Evolutionary conservation across 2,797 vertebrate genomes (phyloP), one percentile per base, ranked within the genome.

Genomic region (Tapera naevia): DNA sequence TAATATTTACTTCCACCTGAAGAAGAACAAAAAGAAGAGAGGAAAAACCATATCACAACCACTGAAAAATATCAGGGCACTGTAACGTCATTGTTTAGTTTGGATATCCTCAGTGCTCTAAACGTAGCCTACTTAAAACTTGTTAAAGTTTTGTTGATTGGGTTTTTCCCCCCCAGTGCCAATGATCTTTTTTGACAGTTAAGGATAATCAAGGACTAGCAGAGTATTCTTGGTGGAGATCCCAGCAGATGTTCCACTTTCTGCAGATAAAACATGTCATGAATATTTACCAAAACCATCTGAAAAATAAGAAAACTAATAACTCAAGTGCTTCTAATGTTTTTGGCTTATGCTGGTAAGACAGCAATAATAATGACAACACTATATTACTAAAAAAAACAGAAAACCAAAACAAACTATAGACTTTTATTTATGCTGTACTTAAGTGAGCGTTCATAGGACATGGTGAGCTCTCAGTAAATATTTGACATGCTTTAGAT

Each of bases 1-100:
- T 80, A 41, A 75, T 92, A 88, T 96, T 96, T 84, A 88, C 95
- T 96, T 88, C 50, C 90, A 65, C 86, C 61, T 84, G 57, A 74
- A 51, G 35, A 93, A 83, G 33, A 89, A 37, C 33, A 76, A 76
- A 88, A 73, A 73, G 8, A 73, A 65, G 43, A 73, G 8, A n/a
- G n/a, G 7, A 12, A 53, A 75, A 94, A 74, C 5, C 4, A 54
- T 78, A 89, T 69, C 50, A 83, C 10, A 87, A 83, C 90, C 62
- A 48, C 15, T 57, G n/a, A 5, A 74, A 57, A 89, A 64, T 71
- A 73, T 43, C 56, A 87, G 53, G 28, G 58, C 62, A 62, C 6
- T 13, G 13, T 51, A 72, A 57, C 62, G 64, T 82, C 81, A 80
- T 19, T 79, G 17, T 69, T 85, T 27, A 53, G 43, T 39, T 71